Percentiles rank a stretch among this genome's conserved stretches.
Evolutionary conservation across 2,113 vertebrate species (phyloP).

Genomic region (Cariama cristata): DNA sequence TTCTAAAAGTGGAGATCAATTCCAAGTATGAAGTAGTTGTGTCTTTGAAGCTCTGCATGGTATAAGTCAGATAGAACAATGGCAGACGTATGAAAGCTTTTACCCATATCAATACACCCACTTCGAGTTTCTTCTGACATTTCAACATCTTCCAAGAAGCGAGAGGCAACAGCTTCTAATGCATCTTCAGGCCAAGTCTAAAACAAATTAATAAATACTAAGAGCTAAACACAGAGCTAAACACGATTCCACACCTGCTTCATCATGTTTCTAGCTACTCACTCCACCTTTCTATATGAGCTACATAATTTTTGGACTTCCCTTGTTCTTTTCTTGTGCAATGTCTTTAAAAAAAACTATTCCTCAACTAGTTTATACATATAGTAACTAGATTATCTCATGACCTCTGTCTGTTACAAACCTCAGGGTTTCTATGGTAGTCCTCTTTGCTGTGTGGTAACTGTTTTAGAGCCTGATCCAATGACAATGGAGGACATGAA

Average conservation of each 20-base stretch:
- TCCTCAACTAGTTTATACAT: not conserved
- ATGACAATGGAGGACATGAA: not conserved
- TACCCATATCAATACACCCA: constrained; percentile 91
- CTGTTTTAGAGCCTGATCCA: not conserved
- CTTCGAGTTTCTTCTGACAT: constrained; percentile 82
- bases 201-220: not conserved
- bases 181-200: constrained; percentile 92
- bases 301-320: not conserved
- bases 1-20: constrained; percentile 91
- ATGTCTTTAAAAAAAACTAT: not conserved
- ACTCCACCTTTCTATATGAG: not conserved
- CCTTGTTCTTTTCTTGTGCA: not conserved
- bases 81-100: constrained; percentile 89
- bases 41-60: constrained; percentile 82
- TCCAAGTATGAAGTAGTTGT: constrained; percentile 94
- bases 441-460: not conserved
- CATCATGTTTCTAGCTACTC: not conserved
- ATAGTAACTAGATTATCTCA: not conserved
- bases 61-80: constrained; percentile 83
- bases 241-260: not conserved
- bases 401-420: not conserved
- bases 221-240: not conserved
- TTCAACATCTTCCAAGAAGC: constrained; percentile 88
- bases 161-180: constrained; percentile 88
- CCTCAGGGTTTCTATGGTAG: not conserved